Conservation (phyloP, 2,888 invertebrate genomes). For the Apantesis nais region DNA sequence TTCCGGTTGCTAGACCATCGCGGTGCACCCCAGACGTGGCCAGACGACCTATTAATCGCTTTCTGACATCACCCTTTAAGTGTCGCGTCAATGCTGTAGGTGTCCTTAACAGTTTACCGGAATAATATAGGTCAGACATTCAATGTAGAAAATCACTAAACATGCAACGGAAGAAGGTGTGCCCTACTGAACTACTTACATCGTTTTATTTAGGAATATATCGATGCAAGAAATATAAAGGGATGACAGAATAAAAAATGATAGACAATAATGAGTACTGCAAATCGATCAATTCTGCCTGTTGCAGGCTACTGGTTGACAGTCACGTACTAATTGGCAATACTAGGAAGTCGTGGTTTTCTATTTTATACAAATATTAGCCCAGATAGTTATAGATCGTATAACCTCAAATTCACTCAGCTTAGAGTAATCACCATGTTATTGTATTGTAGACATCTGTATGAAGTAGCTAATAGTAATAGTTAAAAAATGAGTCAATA, state of each 20-base stretch:
- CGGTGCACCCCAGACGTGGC: slow-evolving; percentile 70
- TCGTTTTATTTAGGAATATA: neutral
- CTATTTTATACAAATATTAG: neutral
- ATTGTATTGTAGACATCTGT: neutral
- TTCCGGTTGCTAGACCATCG: slow-evolving; percentile 68
- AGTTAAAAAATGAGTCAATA: slow-evolving; percentile 30
- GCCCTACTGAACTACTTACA: slow-evolving; percentile 42
- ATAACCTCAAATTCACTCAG: neutral
- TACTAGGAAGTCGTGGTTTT: neutral
- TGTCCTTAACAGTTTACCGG: slow-evolving; percentile 38
- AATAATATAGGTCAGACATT: slow-evolving; percentile 45
- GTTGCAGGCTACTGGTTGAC: slow-evolving; percentile 3
- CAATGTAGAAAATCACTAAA: slow-evolving; percentile 40
- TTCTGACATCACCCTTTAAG: slow-evolving; percentile 64
- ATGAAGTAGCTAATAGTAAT: slow-evolving; percentile 12
- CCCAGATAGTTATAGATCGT: neutral
- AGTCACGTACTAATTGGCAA: slow-evolving; percentile 6
- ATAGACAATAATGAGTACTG: neutral
- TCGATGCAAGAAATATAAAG: neutral
- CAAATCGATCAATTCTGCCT: slow-evolving; percentile 5
- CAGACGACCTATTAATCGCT: slow-evolving; percentile 77
- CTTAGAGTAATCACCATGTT: neutral
- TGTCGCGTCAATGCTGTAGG: slow-evolving; percentile 47
- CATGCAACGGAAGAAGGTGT: slow-evolving; percentile 39
- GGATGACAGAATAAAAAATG: neutral